Evolutionary conservation across 2,888 invertebrate species (phyloP).

Genomic region (Chrysolina oricalcia): DNA sequence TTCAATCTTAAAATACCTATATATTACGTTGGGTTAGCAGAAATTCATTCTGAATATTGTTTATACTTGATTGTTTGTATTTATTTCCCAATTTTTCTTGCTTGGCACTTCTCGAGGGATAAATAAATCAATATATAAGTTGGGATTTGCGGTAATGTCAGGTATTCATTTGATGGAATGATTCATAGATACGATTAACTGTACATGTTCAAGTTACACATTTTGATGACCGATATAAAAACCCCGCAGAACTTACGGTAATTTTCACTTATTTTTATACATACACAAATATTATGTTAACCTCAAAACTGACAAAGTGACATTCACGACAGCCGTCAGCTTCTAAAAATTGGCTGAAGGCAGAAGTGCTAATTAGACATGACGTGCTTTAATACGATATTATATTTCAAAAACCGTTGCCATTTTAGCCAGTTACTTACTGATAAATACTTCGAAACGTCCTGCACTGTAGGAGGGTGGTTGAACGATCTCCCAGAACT

Average conservation of each 20-base stretch:
- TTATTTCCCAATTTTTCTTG: not conserved
- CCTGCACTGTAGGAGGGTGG: too few species aligned
- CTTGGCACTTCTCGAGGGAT: not conserved
- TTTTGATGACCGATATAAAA: slow-evolving; percentile 20
- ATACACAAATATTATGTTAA: slow-evolving; percentile 36
- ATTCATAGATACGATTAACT: not conserved
- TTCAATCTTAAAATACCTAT: not conserved
- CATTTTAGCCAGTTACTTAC: too few species aligned
- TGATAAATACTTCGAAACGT: too few species aligned
- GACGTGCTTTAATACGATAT: too few species aligned
- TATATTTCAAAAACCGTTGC: too few species aligned
- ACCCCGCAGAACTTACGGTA: slow-evolving; percentile 2
- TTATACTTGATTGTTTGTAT: not conserved
- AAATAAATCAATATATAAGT: slow-evolving; percentile 1
- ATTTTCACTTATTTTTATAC: slow-evolving; percentile 43
- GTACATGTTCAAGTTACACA: not conserved
- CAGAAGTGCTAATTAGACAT: too few species aligned
- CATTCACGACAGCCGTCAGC: not conserved
- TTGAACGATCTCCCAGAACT: too few species aligned
- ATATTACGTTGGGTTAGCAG: not conserved
- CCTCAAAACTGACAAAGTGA: slow-evolving; percentile 39
- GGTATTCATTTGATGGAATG: not conserved
- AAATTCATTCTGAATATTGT: not conserved
- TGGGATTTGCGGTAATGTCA: not conserved
- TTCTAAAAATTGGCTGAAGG: not conserved